Evolutionary conservation across 2,797 vertebrate species (phyloP).

Genomic region (Meriones psammophilus): DNA sequence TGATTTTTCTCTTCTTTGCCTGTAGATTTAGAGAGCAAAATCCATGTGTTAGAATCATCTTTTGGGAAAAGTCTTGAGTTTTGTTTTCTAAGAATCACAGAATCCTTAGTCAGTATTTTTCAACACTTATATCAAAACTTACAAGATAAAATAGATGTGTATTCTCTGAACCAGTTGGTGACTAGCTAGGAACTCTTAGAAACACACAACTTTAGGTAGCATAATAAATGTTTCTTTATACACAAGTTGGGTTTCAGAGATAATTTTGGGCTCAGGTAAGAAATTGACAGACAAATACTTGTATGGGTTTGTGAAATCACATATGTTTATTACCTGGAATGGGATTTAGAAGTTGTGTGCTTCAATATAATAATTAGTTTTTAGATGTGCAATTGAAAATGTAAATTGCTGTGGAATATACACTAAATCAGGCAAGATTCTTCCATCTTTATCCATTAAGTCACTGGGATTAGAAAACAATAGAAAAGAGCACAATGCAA

Average conservation of each 20-base stretch:
- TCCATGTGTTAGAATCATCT: background rate
- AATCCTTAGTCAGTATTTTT: background rate
- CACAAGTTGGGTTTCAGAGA: background rate
- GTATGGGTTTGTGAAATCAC: background rate
- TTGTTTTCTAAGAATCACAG: background rate
- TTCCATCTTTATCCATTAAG: background rate
- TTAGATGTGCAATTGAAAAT: background rate
- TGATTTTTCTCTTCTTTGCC: background rate
- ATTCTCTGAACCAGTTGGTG: background rate
- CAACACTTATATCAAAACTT: background rate
- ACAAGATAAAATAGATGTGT: background rate
- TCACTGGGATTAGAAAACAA: background rate
- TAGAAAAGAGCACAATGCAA: background rate
- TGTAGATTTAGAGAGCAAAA: constrained; percentile 6
- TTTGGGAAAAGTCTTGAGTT: constrained; percentile 8
- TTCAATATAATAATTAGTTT: background rate
- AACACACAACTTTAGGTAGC: background rate
- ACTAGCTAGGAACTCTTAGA: background rate
- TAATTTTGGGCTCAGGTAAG: background rate
- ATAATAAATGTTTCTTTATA: constrained; percentile 9
- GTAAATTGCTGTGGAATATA: background rate
- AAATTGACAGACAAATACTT: background rate
- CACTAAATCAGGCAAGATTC: background rate
- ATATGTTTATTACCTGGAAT: background rate
- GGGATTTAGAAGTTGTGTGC: background rate